phyloP scores from a whole-genome alignment of 2,888 invertebrate species.

The Campaea margaritaria region DNA sequence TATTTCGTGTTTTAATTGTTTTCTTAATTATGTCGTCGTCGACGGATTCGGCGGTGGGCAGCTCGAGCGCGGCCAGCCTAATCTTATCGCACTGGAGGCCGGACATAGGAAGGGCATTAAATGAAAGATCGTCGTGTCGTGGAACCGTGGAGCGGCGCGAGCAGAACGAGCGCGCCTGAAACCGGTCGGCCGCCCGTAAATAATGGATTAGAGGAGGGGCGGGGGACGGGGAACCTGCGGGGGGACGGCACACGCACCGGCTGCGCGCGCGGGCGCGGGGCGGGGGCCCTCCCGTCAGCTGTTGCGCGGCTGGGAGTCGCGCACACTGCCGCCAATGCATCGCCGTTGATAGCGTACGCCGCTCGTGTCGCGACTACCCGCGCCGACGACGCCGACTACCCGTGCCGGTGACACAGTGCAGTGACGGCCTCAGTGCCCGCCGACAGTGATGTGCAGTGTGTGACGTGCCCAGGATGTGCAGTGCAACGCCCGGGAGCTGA shows the following conservation, averaged over 20 bases:
- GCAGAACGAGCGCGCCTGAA: slow-evolving; percentile 81
- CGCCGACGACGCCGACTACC: slow-evolving; percentile 43
- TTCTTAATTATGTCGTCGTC: slow-evolving; percentile 38
- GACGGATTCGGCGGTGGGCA: slow-evolving; percentile 1
- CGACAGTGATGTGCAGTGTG: slow-evolving; percentile 59
- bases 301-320: slow-evolving; percentile 83
- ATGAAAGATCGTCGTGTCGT: slow-evolving; percentile 73
- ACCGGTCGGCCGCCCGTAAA: slow-evolving; percentile 84
- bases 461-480: slow-evolving; percentile 74
- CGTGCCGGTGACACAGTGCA: slow-evolving; percentile 66
- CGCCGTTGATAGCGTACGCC: slow-evolving; percentile 77
- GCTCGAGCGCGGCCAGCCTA: slow-evolving; percentile 58
- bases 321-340: slow-evolving; percentile 79
- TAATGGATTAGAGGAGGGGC: slow-evolving; percentile 83
- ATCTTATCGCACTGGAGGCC: slow-evolving; percentile 82
- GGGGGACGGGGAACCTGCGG: slow-evolving; percentile 65
- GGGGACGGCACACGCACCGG: slow-evolving; percentile 75
- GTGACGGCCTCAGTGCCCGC: slow-evolving; percentile 53
- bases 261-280: slow-evolving; percentile 69
- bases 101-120: slow-evolving; percentile 85
- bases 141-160: slow-evolving; percentile 62
- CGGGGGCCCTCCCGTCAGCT: slow-evolving; percentile 83
- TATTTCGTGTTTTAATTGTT: slow-evolving; percentile 21
- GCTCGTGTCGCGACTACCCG: slow-evolving; percentile 57
- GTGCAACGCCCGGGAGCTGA: slow-evolving; percentile 75